Conservation (phyloP, 2,113 vertebrate species). For the Leptodactylus fuscus region DNA sequence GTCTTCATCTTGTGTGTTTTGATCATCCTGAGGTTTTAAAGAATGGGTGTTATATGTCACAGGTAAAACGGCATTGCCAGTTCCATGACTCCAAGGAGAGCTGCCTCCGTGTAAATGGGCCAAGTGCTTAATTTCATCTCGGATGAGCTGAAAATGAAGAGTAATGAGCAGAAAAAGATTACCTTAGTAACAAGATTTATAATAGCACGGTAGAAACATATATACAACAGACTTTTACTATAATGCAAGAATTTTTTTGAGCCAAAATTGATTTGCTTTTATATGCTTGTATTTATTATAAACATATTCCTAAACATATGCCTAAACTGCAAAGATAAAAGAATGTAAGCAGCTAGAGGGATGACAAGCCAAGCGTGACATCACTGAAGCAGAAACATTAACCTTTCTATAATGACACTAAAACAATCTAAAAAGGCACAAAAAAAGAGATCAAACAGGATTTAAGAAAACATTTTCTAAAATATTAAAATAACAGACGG, state of each 20-base stretch:
- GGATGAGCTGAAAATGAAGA: slow-evolving; percentile 81
- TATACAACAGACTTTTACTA: background rate
- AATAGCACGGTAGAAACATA: background rate
- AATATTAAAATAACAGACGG: background rate
- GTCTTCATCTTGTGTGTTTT: slow-evolving; percentile 67
- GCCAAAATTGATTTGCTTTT: background rate
- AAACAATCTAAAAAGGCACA: background rate
- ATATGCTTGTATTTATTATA: background rate
- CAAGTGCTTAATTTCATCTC: slow-evolving; percentile 91
- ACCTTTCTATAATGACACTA: slow-evolving; percentile 1
- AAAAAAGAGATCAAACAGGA: background rate
- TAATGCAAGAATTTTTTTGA: background rate
- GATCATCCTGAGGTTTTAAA: slow-evolving; percentile 69
- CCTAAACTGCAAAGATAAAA: background rate
- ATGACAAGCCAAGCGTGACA: background rate
- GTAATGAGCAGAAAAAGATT: background rate
- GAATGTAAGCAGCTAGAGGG: background rate
- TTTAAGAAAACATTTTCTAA: background rate
- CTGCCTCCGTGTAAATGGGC: slow-evolving; percentile 79
- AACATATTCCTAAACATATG: background rate
- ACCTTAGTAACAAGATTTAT: background rate
- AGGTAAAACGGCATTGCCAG: slow-evolving; percentile 60
- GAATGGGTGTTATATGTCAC: slow-evolving; percentile 60
- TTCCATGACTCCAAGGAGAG: slow-evolving; percentile 52
- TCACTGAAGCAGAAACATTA: slow-evolving; percentile 18